These are phyloP conservation scores for Jordanella pulchra DNA, from an alignment of 2,797 vertebrate species.

Conservation along the genomic window DNA sequence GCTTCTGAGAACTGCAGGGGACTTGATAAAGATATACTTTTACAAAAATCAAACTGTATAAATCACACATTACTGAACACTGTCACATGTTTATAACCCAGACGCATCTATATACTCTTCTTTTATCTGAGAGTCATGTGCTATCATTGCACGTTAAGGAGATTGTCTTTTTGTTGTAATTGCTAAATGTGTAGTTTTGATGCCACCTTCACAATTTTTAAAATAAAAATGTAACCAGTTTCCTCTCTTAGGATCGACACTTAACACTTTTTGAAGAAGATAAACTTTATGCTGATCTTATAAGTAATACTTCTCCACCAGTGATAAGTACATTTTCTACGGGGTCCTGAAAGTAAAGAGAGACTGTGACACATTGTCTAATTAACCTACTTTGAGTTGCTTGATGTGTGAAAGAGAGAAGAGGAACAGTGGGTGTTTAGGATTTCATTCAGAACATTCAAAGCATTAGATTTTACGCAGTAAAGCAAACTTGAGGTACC, in stretches of 20 bases:
- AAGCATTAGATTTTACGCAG: background rate
- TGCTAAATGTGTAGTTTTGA: background rate
- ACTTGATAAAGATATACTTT: slow-evolving; percentile 69
- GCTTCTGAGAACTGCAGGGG: slow-evolving; percentile 71
- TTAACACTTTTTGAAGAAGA: background rate
- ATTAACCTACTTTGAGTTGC: slow-evolving; percentile 42
- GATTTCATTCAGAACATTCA: background rate
- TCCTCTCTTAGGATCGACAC: background rate
- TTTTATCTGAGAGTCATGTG: background rate
- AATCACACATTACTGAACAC: background rate
- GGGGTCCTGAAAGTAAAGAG: slow-evolving; percentile 30
- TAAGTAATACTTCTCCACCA: slow-evolving; percentile 1
- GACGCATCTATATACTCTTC: background rate
- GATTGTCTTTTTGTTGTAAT: background rate
- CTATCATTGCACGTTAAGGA: background rate
- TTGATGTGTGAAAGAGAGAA: background rate
- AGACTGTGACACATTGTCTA: slow-evolving; percentile 17
- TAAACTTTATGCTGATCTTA: background rate
- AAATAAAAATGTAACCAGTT: background rate
- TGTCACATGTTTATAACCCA: background rate
- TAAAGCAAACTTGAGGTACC: background rate
- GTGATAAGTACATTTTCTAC: slow-evolving; percentile 5
- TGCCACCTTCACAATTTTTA: background rate
- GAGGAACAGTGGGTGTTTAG: background rate
- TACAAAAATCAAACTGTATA: slow-evolving; percentile 39